A percentile compares a stretch with the other conserved stretches of the same genome.
These are phyloP conservation scores for Cetonia aurata DNA, from an alignment of 2,888 invertebrate species.

Conservation along the genomic window DNA sequence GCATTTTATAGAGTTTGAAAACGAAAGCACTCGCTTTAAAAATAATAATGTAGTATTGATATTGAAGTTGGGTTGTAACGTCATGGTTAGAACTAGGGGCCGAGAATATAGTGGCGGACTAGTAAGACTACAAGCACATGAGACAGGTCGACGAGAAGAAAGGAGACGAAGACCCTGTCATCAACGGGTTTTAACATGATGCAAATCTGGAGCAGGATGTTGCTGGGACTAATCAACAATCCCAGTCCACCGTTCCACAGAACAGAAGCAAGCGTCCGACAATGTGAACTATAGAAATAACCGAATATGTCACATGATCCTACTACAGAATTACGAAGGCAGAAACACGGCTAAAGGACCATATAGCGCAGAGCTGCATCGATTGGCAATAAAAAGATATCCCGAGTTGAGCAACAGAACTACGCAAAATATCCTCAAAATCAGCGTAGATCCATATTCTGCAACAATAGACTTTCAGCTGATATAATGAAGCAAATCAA, in stretches of 20 bases:
- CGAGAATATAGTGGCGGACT: too few species aligned
- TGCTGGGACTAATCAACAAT: background rate
- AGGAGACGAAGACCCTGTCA: too few species aligned
- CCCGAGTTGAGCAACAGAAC: conserved; percentile 15
- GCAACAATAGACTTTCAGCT: background rate
- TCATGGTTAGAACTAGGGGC: too few species aligned
- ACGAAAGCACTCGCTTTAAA: too few species aligned
- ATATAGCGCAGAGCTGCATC: conserved; percentile 18
- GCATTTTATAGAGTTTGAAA: too few species aligned
- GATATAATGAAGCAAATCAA: background rate
- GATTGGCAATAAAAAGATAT: conserved; percentile 3
- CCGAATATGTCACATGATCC: background rate
- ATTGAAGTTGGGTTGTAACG: too few species aligned
- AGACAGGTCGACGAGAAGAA: too few species aligned
- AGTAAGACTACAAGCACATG: too few species aligned
- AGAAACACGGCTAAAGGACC: background rate
- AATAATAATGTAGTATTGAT: too few species aligned
- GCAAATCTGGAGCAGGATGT: background rate
- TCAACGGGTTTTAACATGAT: too few species aligned
- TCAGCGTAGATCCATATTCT: conserved; percentile 23
- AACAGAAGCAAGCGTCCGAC: background rate
- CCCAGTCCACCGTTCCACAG: background rate
- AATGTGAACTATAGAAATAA: conserved; percentile 1
- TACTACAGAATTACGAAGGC: background rate
- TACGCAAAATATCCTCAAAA: conserved; percentile 25